Percentiles rank a stretch among this genome's conserved stretches.
phyloP scores from a whole-genome alignment of 2,113 vertebrate genomes.

The Saccopteryx leptura region DNA sequence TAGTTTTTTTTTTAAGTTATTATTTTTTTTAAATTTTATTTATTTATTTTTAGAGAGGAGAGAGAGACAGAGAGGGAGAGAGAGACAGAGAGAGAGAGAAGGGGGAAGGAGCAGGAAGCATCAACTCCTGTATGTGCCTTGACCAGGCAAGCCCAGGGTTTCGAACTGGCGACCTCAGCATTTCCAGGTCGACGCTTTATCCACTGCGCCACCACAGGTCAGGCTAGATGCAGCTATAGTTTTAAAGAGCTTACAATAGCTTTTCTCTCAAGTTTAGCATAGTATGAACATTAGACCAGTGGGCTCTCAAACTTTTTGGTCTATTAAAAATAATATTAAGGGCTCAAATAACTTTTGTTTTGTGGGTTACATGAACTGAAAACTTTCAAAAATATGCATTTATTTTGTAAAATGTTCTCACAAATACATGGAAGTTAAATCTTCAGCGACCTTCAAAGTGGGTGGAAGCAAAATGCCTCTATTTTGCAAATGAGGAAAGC shows the following conservation, averaged over 20 bases:
- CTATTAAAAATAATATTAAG: slow-evolving; percentile 62
- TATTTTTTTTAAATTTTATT: too few species aligned
- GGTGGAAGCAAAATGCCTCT: not conserved
- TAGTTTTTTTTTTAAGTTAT: not conserved
- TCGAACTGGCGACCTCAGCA: too few species aligned
- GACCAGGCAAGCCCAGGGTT: too few species aligned
- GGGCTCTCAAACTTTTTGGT: slow-evolving; percentile 6
- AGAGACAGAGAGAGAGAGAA: too few species aligned
- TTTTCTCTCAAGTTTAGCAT: slow-evolving; percentile 24
- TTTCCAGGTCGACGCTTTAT: too few species aligned
- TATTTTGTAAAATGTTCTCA: slow-evolving; percentile 28
- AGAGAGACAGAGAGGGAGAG: too few species aligned
- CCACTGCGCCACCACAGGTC: too few species aligned
- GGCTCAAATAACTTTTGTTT: not conserved
- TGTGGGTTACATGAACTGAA: not conserved
- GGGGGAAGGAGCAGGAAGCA: too few species aligned
- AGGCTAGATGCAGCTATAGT: not conserved
- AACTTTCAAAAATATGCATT: not conserved
- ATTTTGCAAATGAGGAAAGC: slow-evolving; percentile 43
- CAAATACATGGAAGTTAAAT: slow-evolving; percentile 1
- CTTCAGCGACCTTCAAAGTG: not conserved
- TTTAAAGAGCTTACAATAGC: slow-evolving; percentile 7
- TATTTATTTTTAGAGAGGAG: too few species aligned
- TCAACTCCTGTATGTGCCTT: too few species aligned
- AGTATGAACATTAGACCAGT: not conserved